Base-by-base conservation (phyloP, 2,113 vertebrate genomes). In the Hippocampus comes region DNA sequence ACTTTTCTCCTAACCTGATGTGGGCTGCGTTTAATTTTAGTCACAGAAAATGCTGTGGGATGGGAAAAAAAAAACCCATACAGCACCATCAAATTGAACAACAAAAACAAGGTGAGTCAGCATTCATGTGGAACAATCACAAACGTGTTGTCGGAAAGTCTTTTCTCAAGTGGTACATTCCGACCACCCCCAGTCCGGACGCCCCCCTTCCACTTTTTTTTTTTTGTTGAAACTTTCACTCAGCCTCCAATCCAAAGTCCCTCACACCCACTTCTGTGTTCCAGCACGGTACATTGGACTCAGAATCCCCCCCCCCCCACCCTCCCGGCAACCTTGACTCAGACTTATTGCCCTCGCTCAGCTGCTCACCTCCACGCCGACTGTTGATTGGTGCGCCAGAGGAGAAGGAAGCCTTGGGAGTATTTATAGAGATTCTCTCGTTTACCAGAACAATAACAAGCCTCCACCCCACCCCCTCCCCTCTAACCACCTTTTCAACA, bases 371-470 rank as follows among this genome's bases (percentile, higher is more conserved):
- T 83, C 77, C 84, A 85, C 80, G 66, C 75, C 78, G 82, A 79
- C 88, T 78, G 86, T 82, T 87, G 90, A 92, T 86, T 91, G 88
- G 88, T 82, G 79, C 88, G 65, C 78, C 75, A 84, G 82, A 77
- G 75, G 76, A 89, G 87, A 84, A 89, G 92, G 90, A 92, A 91
- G 87, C 89, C 82, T 87, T 86, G 82, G 63, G 75, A 84, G 88
- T 92, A 93, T 92, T 93, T 92, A 92, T 92, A 92, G 91, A 87
- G 86, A 79, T 80, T 89, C 90, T 87, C 90, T 91, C 82, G 86
- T 91, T 92, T 91, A 90, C 84, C 86, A 91, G 89, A 91, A 92
- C 90, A 93, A 92, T 89, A 90, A 89, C 89, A 89, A 79, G 88
- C 85, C 84, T 89, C 84, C 89, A 86, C 89, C 86, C 83, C 3